Evolutionary conservation across 53 echinoderm and acorn worm genomes (phyloP).

Genomic region (Hippasteria phrygiana): DNA sequence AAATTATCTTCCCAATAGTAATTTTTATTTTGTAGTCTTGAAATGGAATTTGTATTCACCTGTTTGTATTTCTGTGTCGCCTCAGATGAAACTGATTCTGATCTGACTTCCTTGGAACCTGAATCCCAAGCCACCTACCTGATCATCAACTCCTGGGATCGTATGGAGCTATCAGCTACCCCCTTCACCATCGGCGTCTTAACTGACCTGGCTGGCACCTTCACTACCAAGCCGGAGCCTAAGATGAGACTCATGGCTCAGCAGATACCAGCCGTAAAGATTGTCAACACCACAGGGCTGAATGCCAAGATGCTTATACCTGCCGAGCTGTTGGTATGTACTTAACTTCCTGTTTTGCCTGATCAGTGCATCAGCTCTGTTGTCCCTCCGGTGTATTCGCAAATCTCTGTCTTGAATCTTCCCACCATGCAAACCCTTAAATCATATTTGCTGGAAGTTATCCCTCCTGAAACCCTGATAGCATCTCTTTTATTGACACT

Average conservation of each 20-base stretch:
- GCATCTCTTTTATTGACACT: too few relatives aligned
- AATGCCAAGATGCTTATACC: constrained; percentile 85
- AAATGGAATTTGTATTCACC: too few relatives aligned
- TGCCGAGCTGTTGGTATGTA: constrained; percentile 71
- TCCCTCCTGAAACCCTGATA: too few relatives aligned
- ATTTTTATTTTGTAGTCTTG: too few relatives aligned
- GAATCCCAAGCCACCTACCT: constrained; percentile 90
- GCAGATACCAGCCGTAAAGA: constrained; percentile 58
- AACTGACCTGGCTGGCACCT: constrained; percentile 80
- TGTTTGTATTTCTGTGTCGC: not conserved
- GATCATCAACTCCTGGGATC: constrained; percentile 87
- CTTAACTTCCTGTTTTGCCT: not conserved
- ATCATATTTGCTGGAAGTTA: too few relatives aligned
- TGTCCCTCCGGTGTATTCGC: not conserved
- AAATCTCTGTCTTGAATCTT: too few relatives aligned
- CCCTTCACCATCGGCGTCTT: constrained; percentile 81
- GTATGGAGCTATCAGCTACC: constrained; percentile 81
- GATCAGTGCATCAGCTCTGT: too few relatives aligned
- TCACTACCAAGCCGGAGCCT: constrained; percentile 76
- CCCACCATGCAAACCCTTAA: too few relatives aligned
- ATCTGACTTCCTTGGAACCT: constrained; percentile 72
- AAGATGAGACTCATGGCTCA: constrained; percentile 61
- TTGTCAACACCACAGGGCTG: constrained; percentile 85
- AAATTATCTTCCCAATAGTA: too few relatives aligned
- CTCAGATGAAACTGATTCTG: constrained; percentile 86